Conservation (phyloP, 2,113 vertebrate species). For the Lota lota region DNA sequence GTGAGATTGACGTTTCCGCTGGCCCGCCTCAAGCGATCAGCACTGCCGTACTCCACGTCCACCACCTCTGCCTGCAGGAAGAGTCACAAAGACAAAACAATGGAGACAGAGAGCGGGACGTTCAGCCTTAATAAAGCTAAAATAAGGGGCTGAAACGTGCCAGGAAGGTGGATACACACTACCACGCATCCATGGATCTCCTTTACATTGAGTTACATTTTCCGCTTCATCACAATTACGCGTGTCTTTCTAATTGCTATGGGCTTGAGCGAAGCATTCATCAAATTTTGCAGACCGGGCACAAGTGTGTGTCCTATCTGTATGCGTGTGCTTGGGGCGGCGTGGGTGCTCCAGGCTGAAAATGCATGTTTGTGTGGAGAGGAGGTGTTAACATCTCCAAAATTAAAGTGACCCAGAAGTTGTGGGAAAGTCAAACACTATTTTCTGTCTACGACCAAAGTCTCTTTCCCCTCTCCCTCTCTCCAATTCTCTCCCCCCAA, state of each 20-base stretch:
- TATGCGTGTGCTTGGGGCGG: neutral
- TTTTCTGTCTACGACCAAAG: constrained; percentile 33
- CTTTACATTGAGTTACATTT: too few relatives aligned
- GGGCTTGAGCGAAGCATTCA: neutral
- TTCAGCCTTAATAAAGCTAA: neutral
- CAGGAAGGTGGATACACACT: too few relatives aligned
- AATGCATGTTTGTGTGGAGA: constrained; percentile 12
- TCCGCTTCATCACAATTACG: neutral
- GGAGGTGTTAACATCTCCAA: constrained; percentile 6
- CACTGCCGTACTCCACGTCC: constrained; percentile 84
- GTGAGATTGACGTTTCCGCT: constrained; percentile 72
- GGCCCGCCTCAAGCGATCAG: constrained; percentile 77
- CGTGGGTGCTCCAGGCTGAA: neutral
- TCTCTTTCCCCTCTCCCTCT: neutral
- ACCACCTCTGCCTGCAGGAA: constrained; percentile 81
- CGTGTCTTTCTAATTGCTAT: neutral
- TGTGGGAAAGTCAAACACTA: constrained; percentile 43
- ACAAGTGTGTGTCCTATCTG: neutral
- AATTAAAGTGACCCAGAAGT: constrained; percentile 51
- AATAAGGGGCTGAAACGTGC: too few relatives aligned
- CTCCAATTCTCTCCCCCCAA: too few relatives aligned
- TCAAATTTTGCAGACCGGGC: neutral
- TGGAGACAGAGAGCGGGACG: neutral
- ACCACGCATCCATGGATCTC: too few relatives aligned
- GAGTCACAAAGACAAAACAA: neutral